phyloP scores from a whole-genome alignment of 2,888 invertebrate species.

The Trichacis sp. region DNA sequence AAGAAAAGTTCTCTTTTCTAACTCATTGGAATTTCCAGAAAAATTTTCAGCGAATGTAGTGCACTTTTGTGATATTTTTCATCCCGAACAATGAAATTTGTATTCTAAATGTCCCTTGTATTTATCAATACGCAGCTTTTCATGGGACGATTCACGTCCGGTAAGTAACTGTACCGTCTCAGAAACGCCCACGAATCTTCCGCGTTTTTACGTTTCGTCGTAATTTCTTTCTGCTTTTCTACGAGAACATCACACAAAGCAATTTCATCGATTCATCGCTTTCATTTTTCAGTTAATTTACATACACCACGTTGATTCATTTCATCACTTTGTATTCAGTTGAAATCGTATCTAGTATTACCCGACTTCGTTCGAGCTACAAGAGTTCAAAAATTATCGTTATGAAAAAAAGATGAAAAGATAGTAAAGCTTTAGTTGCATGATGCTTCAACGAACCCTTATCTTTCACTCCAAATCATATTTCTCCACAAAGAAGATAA shows the following conservation, averaged over 20 bases:
- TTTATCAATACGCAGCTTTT: slow-evolving; percentile 63
- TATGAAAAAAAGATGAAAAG: slow-evolving; percentile 6
- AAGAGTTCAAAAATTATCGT: no score
- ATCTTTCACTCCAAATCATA: background rate
- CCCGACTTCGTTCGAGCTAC: no score
- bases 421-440: slow-evolving; percentile 38
- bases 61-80: background rate
- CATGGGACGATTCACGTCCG: slow-evolving; percentile 67
- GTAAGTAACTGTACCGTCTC: slow-evolving; percentile 55
- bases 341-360: no score
- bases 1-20: no score
- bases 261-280: no score
- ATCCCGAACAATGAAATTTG: background rate
- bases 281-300: no score
- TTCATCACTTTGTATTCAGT: no score
- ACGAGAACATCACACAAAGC: no score
- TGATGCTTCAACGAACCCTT: slow-evolving; percentile 42
- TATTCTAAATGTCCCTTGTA: slow-evolving; percentile 39
- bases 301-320: no score
- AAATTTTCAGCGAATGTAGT: slow-evolving; percentile 1
- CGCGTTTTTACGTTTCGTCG: no score
- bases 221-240: no score
- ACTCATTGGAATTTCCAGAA: background rate
- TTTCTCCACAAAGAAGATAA: background rate
- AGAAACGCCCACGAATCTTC: background rate